A percentile compares a stretch with the other conserved stretches of the same genome.
phyloP scores from a whole-genome alignment of 1,140 invertebrate genomes.

The Ceratina japonica region DNA sequence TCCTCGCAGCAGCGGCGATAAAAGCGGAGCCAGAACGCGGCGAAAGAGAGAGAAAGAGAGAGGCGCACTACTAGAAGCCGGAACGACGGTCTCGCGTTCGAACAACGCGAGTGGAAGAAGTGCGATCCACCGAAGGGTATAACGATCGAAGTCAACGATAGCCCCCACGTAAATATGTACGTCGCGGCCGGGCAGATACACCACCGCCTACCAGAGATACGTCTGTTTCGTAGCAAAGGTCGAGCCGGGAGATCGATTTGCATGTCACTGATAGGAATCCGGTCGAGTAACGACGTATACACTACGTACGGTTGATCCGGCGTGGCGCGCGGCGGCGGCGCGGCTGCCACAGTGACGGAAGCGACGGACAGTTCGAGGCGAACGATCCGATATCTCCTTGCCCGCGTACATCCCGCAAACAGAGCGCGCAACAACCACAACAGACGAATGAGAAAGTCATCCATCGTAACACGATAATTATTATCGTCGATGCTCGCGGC shows the following conservation, averaged over 20 bases:
- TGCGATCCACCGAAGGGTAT: not conserved
- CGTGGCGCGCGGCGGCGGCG: conserved; percentile 19
- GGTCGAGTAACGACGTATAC: conserved; percentile 48
- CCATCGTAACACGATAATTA: conserved; percentile 45
- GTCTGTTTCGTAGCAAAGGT: conserved; percentile 55
- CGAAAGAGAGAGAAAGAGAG: too few species aligned
- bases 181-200: conserved; percentile 22
- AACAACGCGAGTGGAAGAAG: conserved; percentile 11
- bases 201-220: conserved; percentile 41
- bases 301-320: conserved; percentile 7
- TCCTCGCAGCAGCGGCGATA: too few species aligned
- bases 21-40: not conserved
- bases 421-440: too few species aligned
- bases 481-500: conserved; percentile 33
- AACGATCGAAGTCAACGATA: conserved; percentile 25
- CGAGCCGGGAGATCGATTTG: conserved; percentile 65
- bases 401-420: not conserved
- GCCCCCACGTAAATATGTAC: conserved; percentile 36
- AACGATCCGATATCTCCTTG: conserved; percentile 65
- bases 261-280: conserved; percentile 70
- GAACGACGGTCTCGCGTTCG: not conserved
- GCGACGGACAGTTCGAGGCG: conserved; percentile 64
- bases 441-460: conserved; percentile 36
- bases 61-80: too few species aligned
- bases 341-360: conserved; percentile 34